Conservation (phyloP, 2,888 invertebrate genomes). For the Hartigia nigra region DNA sequence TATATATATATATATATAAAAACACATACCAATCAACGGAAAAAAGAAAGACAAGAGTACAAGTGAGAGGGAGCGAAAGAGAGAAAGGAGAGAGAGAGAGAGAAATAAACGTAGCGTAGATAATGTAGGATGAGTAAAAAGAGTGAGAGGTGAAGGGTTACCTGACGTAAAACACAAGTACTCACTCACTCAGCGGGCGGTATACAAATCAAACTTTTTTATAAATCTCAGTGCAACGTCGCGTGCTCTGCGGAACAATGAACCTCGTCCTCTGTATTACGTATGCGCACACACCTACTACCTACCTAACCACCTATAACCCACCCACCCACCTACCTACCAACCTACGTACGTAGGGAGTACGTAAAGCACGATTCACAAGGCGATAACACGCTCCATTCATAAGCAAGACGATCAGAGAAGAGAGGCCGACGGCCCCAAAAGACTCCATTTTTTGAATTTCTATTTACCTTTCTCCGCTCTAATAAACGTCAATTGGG, state of each 20-base stretch:
- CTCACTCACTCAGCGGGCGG: not conserved
- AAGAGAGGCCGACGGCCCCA: not conserved
- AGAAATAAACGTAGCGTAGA: not conserved
- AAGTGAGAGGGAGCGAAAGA: not conserved
- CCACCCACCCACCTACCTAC: not conserved
- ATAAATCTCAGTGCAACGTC: not conserved
- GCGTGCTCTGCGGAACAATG: conserved; percentile 2
- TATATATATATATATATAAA: not conserved
- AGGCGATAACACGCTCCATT: not conserved
- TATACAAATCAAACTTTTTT: not conserved
- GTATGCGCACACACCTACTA: not conserved
- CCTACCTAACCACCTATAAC: not conserved
- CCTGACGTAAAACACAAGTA: not conserved
- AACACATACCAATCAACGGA: no score
- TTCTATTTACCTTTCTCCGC: not conserved
- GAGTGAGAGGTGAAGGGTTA: not conserved
- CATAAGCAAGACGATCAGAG: not conserved
- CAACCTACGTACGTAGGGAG: not conserved
- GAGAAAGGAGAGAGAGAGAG: not conserved
- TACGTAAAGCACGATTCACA: not conserved
- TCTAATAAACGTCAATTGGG: not conserved
- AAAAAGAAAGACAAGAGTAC: not conserved
- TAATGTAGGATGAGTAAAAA: not conserved
- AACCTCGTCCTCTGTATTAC: conserved; percentile 7
- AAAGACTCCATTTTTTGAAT: not conserved